Percentiles rank a stretch among this genome's conserved stretches.
Conservation (phyloP, 2,113 vertebrate genomes). For the Leptobrachium leishanense region DNA sequence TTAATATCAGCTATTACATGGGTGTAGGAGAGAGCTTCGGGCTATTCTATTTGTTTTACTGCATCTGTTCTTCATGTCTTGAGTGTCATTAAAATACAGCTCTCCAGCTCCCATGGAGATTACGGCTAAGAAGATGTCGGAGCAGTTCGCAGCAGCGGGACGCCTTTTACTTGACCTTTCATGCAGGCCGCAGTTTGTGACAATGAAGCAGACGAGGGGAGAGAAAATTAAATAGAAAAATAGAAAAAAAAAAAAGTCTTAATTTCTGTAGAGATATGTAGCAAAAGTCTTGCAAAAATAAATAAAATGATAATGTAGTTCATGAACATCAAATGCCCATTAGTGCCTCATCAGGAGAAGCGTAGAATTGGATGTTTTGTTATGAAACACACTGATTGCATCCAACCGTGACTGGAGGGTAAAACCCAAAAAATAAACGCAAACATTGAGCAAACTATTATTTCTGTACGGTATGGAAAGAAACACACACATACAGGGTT, state of each 20-base stretch:
- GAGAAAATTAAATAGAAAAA: no score
- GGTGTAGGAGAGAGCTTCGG: slow-evolving; percentile 20
- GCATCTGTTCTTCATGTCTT: slow-evolving; percentile 33
- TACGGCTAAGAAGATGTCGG: slow-evolving; percentile 10
- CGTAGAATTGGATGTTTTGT: no score
- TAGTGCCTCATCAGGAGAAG: not conserved
- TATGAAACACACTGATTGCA: slow-evolving; percentile 3
- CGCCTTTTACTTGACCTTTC: slow-evolving; percentile 43
- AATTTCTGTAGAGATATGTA: no score
- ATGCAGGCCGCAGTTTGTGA: slow-evolving; percentile 43
- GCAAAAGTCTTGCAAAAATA: no score
- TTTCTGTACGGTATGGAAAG: no score
- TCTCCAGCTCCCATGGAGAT: slow-evolving; percentile 21
- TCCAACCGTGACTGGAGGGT: not conserved
- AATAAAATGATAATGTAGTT: no score
- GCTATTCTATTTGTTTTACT: slow-evolving; percentile 36
- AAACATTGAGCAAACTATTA: no score
- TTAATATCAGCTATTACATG: slow-evolving; percentile 44
- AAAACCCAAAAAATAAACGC: no score
- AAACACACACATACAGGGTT: no score
- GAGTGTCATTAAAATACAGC: slow-evolving; percentile 28
- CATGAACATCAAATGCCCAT: not conserved
- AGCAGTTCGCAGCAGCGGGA: slow-evolving; percentile 34
- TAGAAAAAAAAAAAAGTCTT: no score
- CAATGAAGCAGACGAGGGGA: not conserved